A percentile compares a stretch with the other conserved stretches of the same genome.
These are phyloP conservation scores for Limnephilus rhombicus DNA, from an alignment of 2,888 invertebrate genomes.

Conservation along the genomic window DNA sequence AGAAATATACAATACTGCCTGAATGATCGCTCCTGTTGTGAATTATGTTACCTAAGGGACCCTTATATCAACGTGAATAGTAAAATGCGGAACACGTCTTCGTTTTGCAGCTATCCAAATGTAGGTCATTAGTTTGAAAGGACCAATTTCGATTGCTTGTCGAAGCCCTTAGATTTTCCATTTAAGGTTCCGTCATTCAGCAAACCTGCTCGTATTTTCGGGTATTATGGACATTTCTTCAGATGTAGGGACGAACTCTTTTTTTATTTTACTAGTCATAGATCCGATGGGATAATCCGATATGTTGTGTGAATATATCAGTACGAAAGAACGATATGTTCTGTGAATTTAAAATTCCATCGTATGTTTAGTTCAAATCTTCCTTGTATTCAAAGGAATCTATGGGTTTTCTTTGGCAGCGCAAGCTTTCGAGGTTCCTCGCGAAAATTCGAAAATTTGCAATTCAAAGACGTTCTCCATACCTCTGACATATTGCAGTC, in stretches of 20 bases:
- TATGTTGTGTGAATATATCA: neutral
- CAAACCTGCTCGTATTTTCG: neutral
- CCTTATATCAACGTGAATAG: neutral
- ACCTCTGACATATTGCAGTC: conserved; percentile 27
- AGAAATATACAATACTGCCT: neutral
- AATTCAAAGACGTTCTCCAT: conserved; percentile 8
- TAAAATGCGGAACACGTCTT: neutral
- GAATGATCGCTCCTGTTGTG: neutral
- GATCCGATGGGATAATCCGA: neutral
- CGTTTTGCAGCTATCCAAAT: neutral
- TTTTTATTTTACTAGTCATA: neutral
- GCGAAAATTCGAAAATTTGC: conserved; percentile 23
- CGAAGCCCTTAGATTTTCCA: neutral
- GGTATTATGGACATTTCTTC: neutral
- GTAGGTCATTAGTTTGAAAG: neutral
- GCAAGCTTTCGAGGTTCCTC: neutral
- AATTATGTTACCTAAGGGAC: neutral
- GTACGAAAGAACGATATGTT: neutral
- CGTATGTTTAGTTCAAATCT: neutral
- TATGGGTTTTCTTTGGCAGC: conserved; percentile 13
- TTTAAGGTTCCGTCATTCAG: neutral
- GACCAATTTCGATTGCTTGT: neutral
- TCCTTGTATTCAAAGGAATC: neutral
- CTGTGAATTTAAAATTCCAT: neutral
- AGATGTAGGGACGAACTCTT: neutral